Base-by-base conservation (phyloP, 2,797 vertebrate species). In the Podarcis lilfordi region DNA sequence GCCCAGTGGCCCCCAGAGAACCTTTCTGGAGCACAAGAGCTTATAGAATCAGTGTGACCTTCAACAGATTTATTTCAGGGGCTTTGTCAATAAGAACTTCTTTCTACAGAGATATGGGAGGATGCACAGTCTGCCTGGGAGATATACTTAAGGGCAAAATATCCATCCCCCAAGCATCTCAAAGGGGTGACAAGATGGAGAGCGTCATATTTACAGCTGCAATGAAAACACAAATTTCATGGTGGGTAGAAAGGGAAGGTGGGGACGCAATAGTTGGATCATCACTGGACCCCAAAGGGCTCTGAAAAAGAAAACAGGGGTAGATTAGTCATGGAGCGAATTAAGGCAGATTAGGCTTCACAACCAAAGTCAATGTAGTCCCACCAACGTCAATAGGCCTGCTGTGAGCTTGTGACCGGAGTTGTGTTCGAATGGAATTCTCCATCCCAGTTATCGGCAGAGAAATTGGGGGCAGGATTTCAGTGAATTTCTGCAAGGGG, bases 161-260 rank as follows among this genome's bases (percentile, higher is more conserved):
- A 80, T 45, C 91, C 37, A 40, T 40, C 40, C 40, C 91, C 87
- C 90, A 80, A 95, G 80, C 83, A 75, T 81, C 92, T 93, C 86
- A 88, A 91, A 91, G 79, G 90, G 78, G 29, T 91, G 92, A 91
- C 89, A 93, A 93, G 91, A 92, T 88, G 85, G 76, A 89, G 72
- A 77, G 75, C 89, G 86, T 43, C 72, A 88, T 93, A 94, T 94
- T 95, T 95, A 93, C 92, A 94, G 90, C 92, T 88, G 79, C 89
- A 89, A 90, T 88, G 93, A 95, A 93, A 95, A 92, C 93, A 94
- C 91, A 92, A 89, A 94, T 94, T 93, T 95, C 93, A 76, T 91
- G 87, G 55, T 32, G 93, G 88, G 86, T 71, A 89, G 75, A 88
- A 80, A 0, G 13, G 71, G 71, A 90, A 76, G 84, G 75, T 66